These are phyloP conservation scores for Perizoma affinitatum DNA, from an alignment of 2,888 invertebrate genomes.

Conservation along the genomic window DNA sequence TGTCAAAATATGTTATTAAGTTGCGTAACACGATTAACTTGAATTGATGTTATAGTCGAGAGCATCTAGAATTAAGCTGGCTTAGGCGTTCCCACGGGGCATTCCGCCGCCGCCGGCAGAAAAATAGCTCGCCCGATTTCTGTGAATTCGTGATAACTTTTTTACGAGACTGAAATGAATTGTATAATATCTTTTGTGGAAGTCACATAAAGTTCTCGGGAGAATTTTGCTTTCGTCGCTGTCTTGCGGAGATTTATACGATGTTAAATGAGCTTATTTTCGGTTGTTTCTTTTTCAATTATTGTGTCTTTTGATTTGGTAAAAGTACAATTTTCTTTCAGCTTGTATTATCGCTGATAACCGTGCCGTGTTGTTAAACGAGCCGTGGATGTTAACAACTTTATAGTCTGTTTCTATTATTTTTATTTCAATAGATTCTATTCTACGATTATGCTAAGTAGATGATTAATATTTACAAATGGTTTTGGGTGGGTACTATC, in stretches of 20 bases:
- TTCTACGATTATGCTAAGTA: conserved; percentile 44
- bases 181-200: conserved; percentile 78
- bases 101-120: conserved; percentile 64
- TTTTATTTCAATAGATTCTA: conserved; percentile 40
- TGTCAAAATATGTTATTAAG: conserved; percentile 26
- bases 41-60: conserved; percentile 52
- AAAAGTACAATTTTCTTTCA: conserved; percentile 14
- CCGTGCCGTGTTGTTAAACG: too few relatives aligned
- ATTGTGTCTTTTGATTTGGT: conserved; percentile 32
- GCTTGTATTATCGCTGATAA: background rate
- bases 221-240: conserved; percentile 71
- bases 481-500: conserved; percentile 48
- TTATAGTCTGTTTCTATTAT: background rate
- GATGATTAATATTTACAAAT: conserved; percentile 53
- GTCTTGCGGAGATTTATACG: conserved; percentile 65
- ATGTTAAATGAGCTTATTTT: conserved; percentile 62
- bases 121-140: conserved; percentile 75
- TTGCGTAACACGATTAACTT: conserved; percentile 35
- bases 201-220: conserved; percentile 72
- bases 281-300: conserved; percentile 39
- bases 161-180: conserved; percentile 79
- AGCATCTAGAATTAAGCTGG: conserved; percentile 58
- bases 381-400: too few relatives aligned
- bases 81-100: conserved; percentile 70
- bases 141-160: conserved; percentile 80